phyloP scores from a whole-genome alignment of 2,797 vertebrate genomes.

The Acanthornis magna region DNA sequence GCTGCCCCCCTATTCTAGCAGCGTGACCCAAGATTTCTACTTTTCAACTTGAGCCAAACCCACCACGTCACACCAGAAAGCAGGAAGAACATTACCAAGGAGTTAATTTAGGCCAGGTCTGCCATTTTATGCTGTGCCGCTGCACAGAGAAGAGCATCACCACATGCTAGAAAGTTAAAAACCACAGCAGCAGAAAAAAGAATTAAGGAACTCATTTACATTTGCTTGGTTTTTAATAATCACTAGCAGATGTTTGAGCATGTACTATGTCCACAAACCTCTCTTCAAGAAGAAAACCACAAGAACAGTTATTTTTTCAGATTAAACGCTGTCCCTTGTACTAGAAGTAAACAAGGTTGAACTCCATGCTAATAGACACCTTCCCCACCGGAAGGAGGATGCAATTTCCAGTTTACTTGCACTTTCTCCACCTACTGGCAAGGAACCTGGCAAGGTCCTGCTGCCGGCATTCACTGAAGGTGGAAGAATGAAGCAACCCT shows the following conservation, averaged over 20 bases:
- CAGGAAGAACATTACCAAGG: not conserved
- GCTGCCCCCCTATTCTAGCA: not conserved
- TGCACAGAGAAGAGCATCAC: not conserved
- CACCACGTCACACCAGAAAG: not conserved
- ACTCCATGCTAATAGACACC: not conserved
- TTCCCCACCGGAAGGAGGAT: not conserved
- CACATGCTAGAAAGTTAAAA: not conserved
- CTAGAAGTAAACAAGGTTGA: not conserved
- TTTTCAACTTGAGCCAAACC: not conserved
- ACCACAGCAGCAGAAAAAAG: not conserved
- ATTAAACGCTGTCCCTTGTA: not conserved
- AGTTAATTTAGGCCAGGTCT: not conserved
- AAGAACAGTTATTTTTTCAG: not conserved
- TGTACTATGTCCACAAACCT: not conserved
- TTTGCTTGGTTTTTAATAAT: not conserved
- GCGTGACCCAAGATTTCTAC: not conserved
- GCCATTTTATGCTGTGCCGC: not conserved
- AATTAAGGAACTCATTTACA: not conserved
- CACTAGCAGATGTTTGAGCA: not conserved
- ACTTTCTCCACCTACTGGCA: not conserved
- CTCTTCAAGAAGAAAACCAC: not conserved
- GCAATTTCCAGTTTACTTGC: not conserved
- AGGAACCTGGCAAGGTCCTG: not conserved
- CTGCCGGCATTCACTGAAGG: accelerated
- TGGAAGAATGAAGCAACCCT: not conserved